Conservation (phyloP, 2,113 vertebrate genomes). For the Hyperopisus bebe region DNA sequence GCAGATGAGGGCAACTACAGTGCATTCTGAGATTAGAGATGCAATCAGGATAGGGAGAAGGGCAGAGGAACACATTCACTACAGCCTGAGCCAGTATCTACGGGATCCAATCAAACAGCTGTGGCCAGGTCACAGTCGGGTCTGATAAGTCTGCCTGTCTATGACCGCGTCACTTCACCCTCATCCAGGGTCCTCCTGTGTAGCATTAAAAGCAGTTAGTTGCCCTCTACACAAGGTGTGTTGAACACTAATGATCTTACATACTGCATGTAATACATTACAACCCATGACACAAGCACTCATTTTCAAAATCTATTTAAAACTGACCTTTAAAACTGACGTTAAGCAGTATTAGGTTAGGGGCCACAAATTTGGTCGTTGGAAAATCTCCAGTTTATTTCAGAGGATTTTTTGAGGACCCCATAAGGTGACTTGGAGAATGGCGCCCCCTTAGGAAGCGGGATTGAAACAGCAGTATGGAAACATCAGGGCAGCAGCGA, state of each 20-base stretch:
- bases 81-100: background rate
- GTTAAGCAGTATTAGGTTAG: background rate
- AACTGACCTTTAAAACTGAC: background rate
- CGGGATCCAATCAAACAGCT: background rate
- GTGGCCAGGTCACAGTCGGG: background rate
- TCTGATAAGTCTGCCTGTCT: background rate
- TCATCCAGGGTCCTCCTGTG: background rate
- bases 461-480: background rate
- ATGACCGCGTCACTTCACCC: background rate
- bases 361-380: background rate
- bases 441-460: background rate
- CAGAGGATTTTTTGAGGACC: background rate
- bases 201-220: background rate
- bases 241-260: background rate
- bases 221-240: background rate
- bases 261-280: background rate
- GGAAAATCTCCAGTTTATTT: background rate
- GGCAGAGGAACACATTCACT: background rate
- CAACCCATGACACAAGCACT: background rate
- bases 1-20: background rate
- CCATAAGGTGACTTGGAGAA: background rate
- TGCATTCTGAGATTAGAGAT: background rate
- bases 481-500: background rate
- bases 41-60: background rate
- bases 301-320: background rate